Conservation (phyloP, 2,113 vertebrate genomes). For the Anguilla japonica region DNA sequence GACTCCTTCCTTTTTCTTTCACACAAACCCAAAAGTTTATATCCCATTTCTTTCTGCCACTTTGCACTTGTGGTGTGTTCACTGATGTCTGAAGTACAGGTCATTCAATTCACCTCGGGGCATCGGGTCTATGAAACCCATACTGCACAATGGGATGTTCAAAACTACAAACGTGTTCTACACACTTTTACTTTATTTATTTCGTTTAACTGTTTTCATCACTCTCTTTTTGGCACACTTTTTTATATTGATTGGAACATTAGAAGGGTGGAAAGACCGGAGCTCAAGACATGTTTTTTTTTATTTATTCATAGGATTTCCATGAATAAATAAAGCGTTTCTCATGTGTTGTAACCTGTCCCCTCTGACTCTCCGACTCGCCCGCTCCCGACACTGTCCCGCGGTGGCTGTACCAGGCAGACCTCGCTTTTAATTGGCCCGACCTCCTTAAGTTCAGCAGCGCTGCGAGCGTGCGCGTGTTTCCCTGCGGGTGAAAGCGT, state of each 20-base stretch:
- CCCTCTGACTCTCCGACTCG: background rate
- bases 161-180: background rate
- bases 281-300: background rate
- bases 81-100: background rate
- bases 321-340: background rate
- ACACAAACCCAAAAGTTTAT: background rate
- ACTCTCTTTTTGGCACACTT: background rate
- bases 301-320: background rate
- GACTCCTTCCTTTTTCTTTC: background rate
- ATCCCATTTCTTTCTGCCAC: background rate
- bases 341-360: background rate
- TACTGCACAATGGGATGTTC: background rate
- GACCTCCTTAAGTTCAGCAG: background rate
- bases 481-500: background rate
- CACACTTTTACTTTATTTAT: background rate
- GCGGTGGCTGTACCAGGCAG: background rate
- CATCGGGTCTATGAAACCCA: background rate
- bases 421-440: background rate
- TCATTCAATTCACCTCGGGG: background rate
- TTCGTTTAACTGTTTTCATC: background rate
- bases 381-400: background rate
- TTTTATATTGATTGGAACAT: background rate
- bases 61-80: background rate
- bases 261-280: background rate
- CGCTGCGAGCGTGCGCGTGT: background rate